A percentile compares a stretch with the other conserved stretches of the same genome.
Evolutionary conservation across 1,140 invertebrate genomes (phyloP).

Genomic region (Stratiolaelaps scimitus): DNA sequence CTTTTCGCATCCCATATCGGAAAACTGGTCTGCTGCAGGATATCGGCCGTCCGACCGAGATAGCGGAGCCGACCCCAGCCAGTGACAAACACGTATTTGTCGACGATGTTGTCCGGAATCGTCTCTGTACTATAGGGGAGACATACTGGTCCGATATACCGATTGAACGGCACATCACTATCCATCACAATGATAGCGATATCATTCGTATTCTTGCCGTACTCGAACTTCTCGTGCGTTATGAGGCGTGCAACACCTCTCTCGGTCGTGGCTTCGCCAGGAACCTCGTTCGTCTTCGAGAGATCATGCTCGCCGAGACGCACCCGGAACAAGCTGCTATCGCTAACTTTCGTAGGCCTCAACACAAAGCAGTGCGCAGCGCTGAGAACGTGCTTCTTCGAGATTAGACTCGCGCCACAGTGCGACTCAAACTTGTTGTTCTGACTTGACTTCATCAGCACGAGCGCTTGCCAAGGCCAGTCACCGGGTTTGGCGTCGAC

Average conservation of each 20-base stretch:
- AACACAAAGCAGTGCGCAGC: conserved; percentile 11
- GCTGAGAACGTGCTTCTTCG: neutral
- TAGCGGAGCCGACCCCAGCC: conserved; percentile 12
- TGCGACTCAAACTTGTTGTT: conserved; percentile 1
- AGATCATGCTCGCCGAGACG: conserved; percentile 21
- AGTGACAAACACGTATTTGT: conserved; percentile 15
- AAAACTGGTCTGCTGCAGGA: conserved; percentile 24
- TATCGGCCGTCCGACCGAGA: conserved; percentile 4
- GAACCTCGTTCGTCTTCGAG: neutral
- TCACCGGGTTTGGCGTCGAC: conserved; percentile 29
- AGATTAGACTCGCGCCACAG: conserved; percentile 10
- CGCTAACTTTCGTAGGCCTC: conserved; percentile 1
- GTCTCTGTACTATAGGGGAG: conserved; percentile 3
- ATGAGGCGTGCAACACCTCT: neutral
- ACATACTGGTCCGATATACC: conserved; percentile 9
- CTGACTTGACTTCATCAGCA: neutral
- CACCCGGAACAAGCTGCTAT: neutral
- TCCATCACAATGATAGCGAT: conserved; percentile 19
- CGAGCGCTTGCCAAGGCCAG: conserved; percentile 20
- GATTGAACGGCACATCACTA: conserved; percentile 16
- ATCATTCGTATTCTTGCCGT: conserved; percentile 8
- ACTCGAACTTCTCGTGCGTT: conserved; percentile 15
- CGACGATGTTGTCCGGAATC: conserved; percentile 12
- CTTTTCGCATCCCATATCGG: conserved; percentile 2
- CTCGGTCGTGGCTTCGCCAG: neutral